These are phyloP conservation scores for Nautilus pompilius DNA, from an alignment of 1,140 invertebrate species.

Conservation along the genomic window DNA sequence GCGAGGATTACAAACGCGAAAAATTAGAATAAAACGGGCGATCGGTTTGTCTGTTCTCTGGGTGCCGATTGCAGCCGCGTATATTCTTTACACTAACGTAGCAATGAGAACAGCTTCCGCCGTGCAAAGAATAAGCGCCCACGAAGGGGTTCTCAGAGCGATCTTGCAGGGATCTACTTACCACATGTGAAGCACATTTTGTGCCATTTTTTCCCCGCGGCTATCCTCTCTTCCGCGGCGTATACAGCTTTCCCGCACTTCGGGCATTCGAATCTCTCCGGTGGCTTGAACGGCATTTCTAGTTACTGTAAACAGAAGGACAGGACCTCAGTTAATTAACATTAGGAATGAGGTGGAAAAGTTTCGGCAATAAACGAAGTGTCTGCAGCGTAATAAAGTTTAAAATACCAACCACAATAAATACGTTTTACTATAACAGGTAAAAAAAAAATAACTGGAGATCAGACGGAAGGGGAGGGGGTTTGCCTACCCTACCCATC, in stretches of 20 bases:
- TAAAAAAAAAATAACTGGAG: no score
- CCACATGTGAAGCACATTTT: conserved; percentile 99
- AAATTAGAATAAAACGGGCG: background rate
- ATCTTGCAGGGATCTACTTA: conserved; percentile 62
- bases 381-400: no score
- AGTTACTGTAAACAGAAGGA: background rate
- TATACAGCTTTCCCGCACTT: conserved; percentile 98
- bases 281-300: conserved; percentile 92
- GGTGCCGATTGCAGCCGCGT: background rate
- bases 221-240: conserved; percentile 95
- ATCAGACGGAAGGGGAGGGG: no score
- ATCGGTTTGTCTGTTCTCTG: background rate
- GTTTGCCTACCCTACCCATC: no score
- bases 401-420: no score
- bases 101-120: background rate
- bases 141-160: background rate
- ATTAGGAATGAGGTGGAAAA: no score
- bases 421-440: no score
- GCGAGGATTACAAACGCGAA: background rate
- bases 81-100: background rate
- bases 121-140: background rate
- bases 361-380: no score
- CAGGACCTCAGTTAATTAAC: no score
- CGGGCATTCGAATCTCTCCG: conserved; percentile 90
- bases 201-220: conserved; percentile 97